Conservation (phyloP, 2,113 vertebrate species). For the Elephas maximus region DNA sequence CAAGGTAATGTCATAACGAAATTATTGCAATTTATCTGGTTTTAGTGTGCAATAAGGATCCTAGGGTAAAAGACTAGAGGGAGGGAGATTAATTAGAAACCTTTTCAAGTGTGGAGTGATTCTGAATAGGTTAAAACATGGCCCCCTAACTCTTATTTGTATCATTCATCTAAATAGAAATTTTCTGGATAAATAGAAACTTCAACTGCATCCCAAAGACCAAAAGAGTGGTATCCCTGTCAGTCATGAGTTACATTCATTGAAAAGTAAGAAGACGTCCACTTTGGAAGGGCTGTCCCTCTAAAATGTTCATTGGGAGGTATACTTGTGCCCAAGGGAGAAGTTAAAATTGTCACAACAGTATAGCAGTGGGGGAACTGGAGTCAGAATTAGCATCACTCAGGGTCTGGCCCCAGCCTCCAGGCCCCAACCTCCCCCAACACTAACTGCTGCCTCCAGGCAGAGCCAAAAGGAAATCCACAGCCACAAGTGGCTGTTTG, state of each 20-base stretch:
- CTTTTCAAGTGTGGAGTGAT: not conserved
- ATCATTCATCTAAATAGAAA: not conserved
- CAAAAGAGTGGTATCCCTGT: not conserved
- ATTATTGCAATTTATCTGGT: not conserved
- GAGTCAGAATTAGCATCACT: slow-evolving; percentile 67
- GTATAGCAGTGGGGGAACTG: not conserved
- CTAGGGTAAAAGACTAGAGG: not conserved
- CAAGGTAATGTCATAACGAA: not conserved
- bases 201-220: not conserved
- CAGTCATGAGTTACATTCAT: not conserved
- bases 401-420: slow-evolving; percentile 65
- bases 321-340: not conserved
- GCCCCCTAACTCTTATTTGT: not conserved
- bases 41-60: not conserved
- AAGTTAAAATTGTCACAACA: not conserved
- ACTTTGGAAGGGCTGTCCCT: not conserved
- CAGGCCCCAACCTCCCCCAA: slow-evolving; percentile 61
- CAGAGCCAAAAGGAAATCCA: slow-evolving; percentile 83
- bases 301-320: not conserved
- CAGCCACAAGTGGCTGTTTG: slow-evolving; percentile 76
- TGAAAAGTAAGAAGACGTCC: not conserved
- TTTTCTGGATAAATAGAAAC: not conserved
- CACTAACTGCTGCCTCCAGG: slow-evolving; percentile 76
- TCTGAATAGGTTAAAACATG: not conserved
- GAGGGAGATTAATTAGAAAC: not conserved